A percentile compares a stretch with the other conserved stretches of the same genome.
phyloP scores from a whole-genome alignment of 2,888 invertebrate species.

The Ennomos erosarius region DNA sequence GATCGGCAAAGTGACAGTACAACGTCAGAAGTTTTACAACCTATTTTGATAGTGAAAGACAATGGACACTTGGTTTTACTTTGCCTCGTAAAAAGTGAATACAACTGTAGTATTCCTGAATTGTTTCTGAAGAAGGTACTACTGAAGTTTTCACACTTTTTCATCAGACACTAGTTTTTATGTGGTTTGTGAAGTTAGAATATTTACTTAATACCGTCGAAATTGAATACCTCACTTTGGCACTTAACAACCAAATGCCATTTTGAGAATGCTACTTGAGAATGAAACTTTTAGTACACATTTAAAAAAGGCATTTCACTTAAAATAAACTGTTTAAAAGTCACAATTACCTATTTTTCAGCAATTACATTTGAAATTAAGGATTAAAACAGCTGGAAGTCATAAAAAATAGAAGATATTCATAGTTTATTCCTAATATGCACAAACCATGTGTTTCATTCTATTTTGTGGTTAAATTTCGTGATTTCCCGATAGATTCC shows the following conservation, averaged over 20 bases:
- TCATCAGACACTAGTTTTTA: constrained; percentile 14
- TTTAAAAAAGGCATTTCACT: too few species aligned
- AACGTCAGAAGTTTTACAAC: constrained; percentile 29
- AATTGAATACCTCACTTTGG: too few species aligned
- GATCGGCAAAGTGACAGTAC: neutral
- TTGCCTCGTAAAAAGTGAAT: constrained; percentile 49
- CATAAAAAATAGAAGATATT: too few species aligned
- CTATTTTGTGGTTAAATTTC: constrained; percentile 21
- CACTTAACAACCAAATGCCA: too few species aligned
- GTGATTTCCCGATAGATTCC: constrained; percentile 23
- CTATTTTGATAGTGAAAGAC: constrained; percentile 35
- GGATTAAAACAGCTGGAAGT: too few species aligned
- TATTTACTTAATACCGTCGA: too few species aligned
- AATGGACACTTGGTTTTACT: constrained; percentile 44
- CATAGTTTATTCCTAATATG: neutral
- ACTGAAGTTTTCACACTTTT: constrained; percentile 23
- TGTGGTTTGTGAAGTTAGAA: neutral
- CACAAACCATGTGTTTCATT: constrained; percentile 10
- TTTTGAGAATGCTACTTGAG: too few species aligned
- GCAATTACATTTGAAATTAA: too few species aligned
- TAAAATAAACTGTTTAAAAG: too few species aligned
- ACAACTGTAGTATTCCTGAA: constrained; percentile 34
- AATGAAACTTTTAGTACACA: too few species aligned
- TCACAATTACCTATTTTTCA: too few species aligned
- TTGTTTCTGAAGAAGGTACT: constrained; percentile 22